phyloP scores from a whole-genome alignment of 2,888 invertebrate species.

The Sinentomon sp. region DNA sequence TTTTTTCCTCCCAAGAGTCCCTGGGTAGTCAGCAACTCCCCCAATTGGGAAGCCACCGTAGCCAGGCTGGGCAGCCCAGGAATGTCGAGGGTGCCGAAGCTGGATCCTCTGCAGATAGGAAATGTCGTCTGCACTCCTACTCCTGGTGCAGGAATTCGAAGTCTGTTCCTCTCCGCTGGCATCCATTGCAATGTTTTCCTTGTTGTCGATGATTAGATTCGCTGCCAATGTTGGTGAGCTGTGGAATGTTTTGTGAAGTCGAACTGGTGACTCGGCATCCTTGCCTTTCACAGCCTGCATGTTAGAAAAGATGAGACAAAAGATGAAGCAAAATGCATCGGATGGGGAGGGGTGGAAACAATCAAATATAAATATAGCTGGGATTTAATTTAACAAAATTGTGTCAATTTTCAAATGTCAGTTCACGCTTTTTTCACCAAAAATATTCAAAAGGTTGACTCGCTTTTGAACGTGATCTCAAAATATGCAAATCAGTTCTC shows the following conservation, averaged over 20 bases:
- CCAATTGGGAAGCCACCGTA: background rate
- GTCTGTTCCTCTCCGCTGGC: slow-evolving; percentile 7
- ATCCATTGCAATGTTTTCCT: slow-evolving; percentile 9
- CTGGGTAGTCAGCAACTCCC: background rate
- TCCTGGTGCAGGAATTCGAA: slow-evolving; percentile 11
- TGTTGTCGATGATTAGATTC: slow-evolving; percentile 6
- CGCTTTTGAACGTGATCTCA: too few relatives aligned
- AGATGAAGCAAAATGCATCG: too few relatives aligned
- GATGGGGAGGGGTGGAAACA: too few relatives aligned
- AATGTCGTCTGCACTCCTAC: slow-evolving; percentile 37
- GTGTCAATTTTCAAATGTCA: too few relatives aligned
- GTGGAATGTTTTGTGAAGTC: slow-evolving; percentile 50
- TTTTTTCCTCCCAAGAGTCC: background rate
- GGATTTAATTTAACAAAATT: too few relatives aligned
- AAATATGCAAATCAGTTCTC: too few relatives aligned
- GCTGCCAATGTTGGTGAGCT: slow-evolving; percentile 49
- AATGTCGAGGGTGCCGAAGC: slow-evolving; percentile 18
- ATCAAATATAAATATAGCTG: too few relatives aligned
- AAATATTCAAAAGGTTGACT: too few relatives aligned
- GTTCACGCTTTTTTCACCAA: too few relatives aligned
- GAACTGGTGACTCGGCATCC: slow-evolving; percentile 14
- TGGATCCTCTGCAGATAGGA: slow-evolving; percentile 15
- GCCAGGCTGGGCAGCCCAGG: slow-evolving; percentile 15
- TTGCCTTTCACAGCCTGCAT: slow-evolving; percentile 14
- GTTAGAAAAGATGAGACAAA: too few relatives aligned